phyloP scores from a whole-genome alignment of 2,797 vertebrate genomes.

The Periparus ater region DNA sequence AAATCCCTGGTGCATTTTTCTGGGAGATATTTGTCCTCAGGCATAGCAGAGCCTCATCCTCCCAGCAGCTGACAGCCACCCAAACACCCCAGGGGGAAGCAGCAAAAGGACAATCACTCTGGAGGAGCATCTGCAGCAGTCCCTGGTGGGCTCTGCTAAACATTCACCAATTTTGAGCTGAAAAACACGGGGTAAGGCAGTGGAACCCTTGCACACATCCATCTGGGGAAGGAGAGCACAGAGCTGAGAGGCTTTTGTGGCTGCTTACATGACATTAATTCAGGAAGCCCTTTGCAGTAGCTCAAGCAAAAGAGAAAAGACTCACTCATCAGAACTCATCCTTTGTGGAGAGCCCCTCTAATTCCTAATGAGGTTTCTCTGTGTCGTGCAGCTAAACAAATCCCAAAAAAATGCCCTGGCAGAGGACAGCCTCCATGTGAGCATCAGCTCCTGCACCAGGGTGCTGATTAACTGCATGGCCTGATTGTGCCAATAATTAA shows the following conservation, averaged over 20 bases:
- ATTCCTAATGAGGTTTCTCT: conserved; percentile 26
- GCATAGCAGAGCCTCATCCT: background rate
- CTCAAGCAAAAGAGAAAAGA: conserved; percentile 24
- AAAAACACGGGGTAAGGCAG: background rate
- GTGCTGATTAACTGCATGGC: background rate
- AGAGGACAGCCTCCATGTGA: background rate
- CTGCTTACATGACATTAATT: conserved; percentile 30
- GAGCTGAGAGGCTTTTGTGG: conserved; percentile 13
- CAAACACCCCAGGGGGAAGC: background rate
- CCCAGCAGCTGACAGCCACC: background rate
- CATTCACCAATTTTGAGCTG: conserved; percentile 16
- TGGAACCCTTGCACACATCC: background rate
- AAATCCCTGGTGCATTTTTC: background rate
- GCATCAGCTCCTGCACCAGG: background rate
- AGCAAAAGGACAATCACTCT: background rate
- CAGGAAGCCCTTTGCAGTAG: background rate
- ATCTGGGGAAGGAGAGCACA: background rate
- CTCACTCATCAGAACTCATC: conserved; percentile 34
- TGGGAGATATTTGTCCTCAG: background rate
- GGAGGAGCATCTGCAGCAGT: background rate
- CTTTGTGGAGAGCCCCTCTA: conserved; percentile 3
- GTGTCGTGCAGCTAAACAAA: background rate
- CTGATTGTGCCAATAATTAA: conserved; percentile 19
- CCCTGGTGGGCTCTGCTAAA: conserved; percentile 11
- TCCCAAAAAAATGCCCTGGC: background rate